Base-by-base conservation (phyloP, 2,888 invertebrate genomes). In the Chymomyza amoena region DNA sequence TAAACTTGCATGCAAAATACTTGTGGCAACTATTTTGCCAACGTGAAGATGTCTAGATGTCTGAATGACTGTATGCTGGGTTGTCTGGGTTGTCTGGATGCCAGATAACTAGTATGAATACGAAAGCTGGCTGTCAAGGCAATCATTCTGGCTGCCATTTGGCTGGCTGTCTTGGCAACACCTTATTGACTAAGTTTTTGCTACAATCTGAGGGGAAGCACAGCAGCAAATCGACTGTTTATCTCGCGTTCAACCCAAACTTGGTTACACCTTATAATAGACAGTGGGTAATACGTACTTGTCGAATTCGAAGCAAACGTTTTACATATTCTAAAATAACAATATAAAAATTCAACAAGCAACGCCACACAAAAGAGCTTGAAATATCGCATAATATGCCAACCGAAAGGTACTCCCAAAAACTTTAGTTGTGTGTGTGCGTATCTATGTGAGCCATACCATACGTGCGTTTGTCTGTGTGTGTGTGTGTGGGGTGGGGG, bases 281-380 rank as follows among this genome's bases (percentile, higher is more conserved):
- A 15, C 39, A 45, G 39, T 13, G 39, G 39, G 39, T 45, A 45
- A 45, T 45, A 45, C 39, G 39, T 45, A 45, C 13, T 57, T 66
- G 61, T 61, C 60, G 59, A 72, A 81, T 84, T 84, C 71, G 68
- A 59, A 57, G 68, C 69, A 85, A 82, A 85, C 78, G 73, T 71
- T 80, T 82, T 77, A 69, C 78, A 87, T 87, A 80, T 85, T 82
- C 72, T 80, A 73, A 78, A 87, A 82, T 73, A 80, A 82, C 77
- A 87, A 84, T 84, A 71, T 72, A 62, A 32, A 67, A 72, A 79
- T 69, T 56, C 52, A 6, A 32, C 63, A 63, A 63, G 59, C 56
- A 20, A 32, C 62, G 45, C 10, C 10, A 65, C 52, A 25, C 16
- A 50, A 63, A 60, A 32, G 28, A 51, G 39, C 39, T 45, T 45